phyloP scores from a whole-genome alignment of 2,888 invertebrate genomes.

The Neoitamus cyanurus region DNA sequence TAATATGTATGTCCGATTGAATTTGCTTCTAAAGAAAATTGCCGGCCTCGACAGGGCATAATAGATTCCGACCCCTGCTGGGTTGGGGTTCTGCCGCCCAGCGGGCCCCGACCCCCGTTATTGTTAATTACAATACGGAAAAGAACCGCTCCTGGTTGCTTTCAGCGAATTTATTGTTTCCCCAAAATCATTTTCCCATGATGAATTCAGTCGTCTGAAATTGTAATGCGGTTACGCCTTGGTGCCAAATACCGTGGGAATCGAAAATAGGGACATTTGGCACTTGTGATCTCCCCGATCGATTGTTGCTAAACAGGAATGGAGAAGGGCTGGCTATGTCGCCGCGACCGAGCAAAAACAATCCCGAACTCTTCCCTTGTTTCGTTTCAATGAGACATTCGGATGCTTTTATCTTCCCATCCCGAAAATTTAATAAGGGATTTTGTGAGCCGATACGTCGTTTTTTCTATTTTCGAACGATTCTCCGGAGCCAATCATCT shows the following conservation, averaged over 20 bases:
- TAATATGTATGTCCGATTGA: not conserved
- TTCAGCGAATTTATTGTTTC: not conserved
- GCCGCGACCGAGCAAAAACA: not conserved
- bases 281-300: not conserved
- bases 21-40: not conserved
- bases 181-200: not conserved
- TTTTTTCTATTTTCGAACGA: slow-evolving; percentile 36
- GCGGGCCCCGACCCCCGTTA: not conserved
- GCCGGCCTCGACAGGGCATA: not conserved
- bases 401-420: slow-evolving; percentile 9
- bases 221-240: not conserved
- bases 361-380: not conserved
- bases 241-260: not conserved
- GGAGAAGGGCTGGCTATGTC: not conserved
- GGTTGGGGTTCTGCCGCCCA: not conserved
- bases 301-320: not conserved
- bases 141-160: not conserved
- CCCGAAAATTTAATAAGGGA: slow-evolving; percentile 25
- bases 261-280: not conserved
- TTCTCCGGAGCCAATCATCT: slow-evolving; percentile 29
- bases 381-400: not conserved
- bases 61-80: not conserved
- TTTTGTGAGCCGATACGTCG: slow-evolving; percentile 32
- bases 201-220: not conserved
- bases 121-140: not conserved